phyloP scores from a whole-genome alignment of 1,140 invertebrate genomes.

The Brachionus manjavacas region DNA sequence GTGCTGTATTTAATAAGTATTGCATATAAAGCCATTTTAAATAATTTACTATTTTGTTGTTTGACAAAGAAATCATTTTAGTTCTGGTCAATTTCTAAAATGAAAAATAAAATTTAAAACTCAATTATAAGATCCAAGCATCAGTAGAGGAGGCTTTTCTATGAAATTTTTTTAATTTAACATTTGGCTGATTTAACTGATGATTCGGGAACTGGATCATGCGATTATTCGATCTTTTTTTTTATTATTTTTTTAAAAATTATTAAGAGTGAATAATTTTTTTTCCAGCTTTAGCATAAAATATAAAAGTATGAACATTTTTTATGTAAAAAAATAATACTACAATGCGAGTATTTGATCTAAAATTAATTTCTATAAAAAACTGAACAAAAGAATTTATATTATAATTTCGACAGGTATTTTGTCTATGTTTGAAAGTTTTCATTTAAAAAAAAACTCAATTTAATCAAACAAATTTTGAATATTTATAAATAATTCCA shows the following conservation, averaged over 20 bases:
- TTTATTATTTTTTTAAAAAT: not conserved
- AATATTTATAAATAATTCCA: too few relatives aligned
- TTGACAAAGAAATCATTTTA: not conserved
- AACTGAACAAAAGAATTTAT: not conserved
- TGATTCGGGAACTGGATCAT: not conserved
- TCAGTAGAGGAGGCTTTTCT: not conserved
- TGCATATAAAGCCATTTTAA: constrained; percentile 40
- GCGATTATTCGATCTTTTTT: not conserved
- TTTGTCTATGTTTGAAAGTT: not conserved
- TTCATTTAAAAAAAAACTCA: not conserved
- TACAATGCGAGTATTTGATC: not conserved
- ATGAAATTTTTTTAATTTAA: not conserved
- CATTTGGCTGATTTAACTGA: not conserved
- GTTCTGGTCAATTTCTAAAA: not conserved
- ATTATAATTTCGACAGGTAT: not conserved
- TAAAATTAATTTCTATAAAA: not conserved
- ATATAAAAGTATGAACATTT: not conserved
- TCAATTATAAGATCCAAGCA: not conserved
- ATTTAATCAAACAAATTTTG: not conserved
- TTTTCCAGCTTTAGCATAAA: not conserved
- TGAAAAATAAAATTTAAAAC: not conserved
- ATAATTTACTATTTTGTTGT: constrained; percentile 37
- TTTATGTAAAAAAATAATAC: not conserved
- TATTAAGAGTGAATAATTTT: not conserved
- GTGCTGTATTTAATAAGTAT: constrained; percentile 38